These are phyloP conservation scores for Anastatus disparis DNA, from an alignment of 1,140 invertebrate species.

Conservation along the genomic window DNA sequence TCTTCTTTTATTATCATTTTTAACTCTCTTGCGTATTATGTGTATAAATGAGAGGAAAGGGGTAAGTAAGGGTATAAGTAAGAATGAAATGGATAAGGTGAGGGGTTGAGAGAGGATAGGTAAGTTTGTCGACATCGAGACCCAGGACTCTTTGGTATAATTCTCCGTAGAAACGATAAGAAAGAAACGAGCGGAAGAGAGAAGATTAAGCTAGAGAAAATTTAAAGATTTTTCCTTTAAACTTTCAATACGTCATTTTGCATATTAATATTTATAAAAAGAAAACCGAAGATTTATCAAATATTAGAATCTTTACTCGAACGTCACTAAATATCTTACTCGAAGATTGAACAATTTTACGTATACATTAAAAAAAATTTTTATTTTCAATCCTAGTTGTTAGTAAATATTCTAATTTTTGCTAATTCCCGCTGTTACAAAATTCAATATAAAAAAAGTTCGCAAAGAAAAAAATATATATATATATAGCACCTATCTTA, in stretches of 20 bases:
- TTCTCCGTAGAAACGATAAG: conserved; percentile 55
- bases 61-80: background rate
- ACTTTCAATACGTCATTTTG: background rate
- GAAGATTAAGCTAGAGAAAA: background rate
- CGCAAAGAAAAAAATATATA: too few relatives aligned
- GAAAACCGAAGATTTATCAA: background rate
- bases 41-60: too few relatives aligned
- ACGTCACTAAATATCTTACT: too few relatives aligned
- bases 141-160: conserved; percentile 63
- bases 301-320: background rate
- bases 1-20: too few relatives aligned
- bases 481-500: too few relatives aligned
- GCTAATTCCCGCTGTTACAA: background rate
- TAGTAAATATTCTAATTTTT: background rate
- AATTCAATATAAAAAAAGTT: background rate
- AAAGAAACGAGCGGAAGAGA: conserved; percentile 44
- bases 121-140: conserved; percentile 51
- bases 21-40: too few relatives aligned
- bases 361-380: too few relatives aligned
- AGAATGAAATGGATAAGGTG: too few relatives aligned
- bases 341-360: too few relatives aligned
- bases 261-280: background rate
- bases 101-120: conserved; percentile 28
- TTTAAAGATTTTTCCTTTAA: background rate
- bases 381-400: too few relatives aligned